A percentile compares a stretch with the other conserved stretches of the same genome.
phyloP scores from a whole-genome alignment of 2,888 invertebrate genomes.

The Ametastegia equiseti region DNA sequence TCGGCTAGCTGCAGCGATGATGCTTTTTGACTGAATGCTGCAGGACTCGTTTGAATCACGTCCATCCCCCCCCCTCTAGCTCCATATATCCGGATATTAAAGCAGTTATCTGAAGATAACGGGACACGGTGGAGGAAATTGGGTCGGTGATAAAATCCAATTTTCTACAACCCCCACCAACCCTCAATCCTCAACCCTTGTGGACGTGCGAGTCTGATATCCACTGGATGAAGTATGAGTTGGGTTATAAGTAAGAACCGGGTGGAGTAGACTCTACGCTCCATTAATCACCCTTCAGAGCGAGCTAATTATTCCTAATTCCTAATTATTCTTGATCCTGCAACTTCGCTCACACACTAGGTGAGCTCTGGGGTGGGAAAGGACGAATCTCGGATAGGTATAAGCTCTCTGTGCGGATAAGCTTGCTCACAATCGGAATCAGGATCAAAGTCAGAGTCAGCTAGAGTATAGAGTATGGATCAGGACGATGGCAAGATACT shows the following conservation, averaged over 20 bases:
- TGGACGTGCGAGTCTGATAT: neutral
- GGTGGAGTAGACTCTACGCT: slow-evolving; percentile 21
- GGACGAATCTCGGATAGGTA: no score
- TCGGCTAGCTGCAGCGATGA: slow-evolving; percentile 13
- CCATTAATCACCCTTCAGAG: slow-evolving; percentile 34
- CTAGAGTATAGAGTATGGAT: neutral
- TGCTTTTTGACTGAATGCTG: slow-evolving; percentile 8
- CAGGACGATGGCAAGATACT: neutral
- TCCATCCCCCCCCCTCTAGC: neutral
- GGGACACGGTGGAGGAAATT: slow-evolving; percentile 20
- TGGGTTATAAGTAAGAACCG: neutral
- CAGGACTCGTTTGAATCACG: slow-evolving; percentile 1
- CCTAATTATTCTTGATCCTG: slow-evolving; percentile 36
- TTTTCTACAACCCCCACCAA: slow-evolving; percentile 4
- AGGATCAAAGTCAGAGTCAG: neutral
- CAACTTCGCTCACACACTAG: no score
- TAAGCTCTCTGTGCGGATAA: slow-evolving; percentile 13
- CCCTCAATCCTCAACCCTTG: neutral
- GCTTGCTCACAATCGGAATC: neutral
- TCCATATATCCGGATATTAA: slow-evolving; percentile 36
- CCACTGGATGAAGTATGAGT: slow-evolving; percentile 10
- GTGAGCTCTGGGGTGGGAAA: no score
- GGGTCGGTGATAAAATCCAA: slow-evolving; percentile 41
- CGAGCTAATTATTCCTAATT: slow-evolving; percentile 34
- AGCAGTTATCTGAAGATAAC: slow-evolving; percentile 40